Evolutionary conservation across 2,797 vertebrate species (phyloP).

Genomic region (Hapalemur alaotrensis): DNA sequence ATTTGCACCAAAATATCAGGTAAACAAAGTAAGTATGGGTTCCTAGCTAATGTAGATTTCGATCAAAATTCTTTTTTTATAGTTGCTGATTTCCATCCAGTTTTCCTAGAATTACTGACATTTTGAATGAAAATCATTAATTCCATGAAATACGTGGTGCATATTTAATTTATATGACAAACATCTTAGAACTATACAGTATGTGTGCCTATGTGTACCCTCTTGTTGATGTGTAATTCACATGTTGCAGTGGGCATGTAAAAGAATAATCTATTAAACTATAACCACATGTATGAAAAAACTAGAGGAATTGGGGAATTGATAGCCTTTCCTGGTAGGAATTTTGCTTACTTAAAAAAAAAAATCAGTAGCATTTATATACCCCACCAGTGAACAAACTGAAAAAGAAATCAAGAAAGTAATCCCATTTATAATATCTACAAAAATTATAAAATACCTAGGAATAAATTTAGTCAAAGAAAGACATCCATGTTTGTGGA

Average conservation of each 20-base stretch:
- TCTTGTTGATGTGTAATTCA: not conserved
- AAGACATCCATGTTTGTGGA: not conserved
- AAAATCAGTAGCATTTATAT: not conserved
- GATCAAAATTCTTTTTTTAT: not conserved
- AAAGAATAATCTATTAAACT: not conserved
- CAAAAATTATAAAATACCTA: not conserved
- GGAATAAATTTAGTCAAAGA: not conserved
- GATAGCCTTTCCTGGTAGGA: not conserved
- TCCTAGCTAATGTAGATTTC: not conserved
- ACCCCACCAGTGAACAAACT: not conserved
- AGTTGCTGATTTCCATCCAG: not conserved
- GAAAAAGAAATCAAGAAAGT: not conserved
- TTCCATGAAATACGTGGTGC: not conserved
- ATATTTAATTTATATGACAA: not conserved
- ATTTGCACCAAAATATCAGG: not conserved
- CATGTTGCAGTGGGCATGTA: not conserved
- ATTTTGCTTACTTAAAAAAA: not conserved
- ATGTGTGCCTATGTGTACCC: not conserved
- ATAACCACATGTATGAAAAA: not conserved
- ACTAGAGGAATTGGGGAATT: not conserved
- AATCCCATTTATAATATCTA: not conserved
- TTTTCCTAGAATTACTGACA: slow-evolving; percentile 3
- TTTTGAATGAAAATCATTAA: not conserved
- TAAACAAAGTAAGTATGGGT: not conserved
- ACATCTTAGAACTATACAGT: not conserved